phyloP scores from a whole-genome alignment of 2,113 vertebrate genomes.

The Gopherus evgoodei region DNA sequence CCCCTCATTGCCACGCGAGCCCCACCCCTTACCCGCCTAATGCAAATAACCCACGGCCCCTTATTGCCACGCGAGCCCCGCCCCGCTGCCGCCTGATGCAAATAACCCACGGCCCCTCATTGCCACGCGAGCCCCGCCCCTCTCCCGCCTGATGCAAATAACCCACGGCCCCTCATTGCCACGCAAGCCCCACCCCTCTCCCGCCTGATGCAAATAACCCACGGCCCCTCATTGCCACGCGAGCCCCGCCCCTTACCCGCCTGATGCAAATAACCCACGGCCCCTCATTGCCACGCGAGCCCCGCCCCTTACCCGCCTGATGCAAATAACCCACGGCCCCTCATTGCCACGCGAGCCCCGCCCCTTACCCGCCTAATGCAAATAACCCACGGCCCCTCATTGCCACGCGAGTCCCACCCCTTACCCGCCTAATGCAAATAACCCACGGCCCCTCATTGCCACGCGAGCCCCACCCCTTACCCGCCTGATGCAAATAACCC shows the following conservation, averaged over 20 bases:
- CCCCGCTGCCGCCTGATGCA: neutral
- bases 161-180: too few species aligned
- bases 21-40: neutral
- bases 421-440: neutral
- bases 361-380: neutral
- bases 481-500: too few species aligned
- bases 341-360: neutral
- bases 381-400: neutral
- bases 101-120: neutral
- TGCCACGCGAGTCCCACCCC: neutral
- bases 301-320: neutral
- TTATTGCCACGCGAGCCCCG: neutral
- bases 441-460: neutral
- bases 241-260: neutral
- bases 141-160: too few species aligned
- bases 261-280: neutral
- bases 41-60: neutral
- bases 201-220: slow-evolving; percentile 8
- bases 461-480: neutral
- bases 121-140: neutral
- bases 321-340: neutral
- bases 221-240: neutral
- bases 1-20: neutral
- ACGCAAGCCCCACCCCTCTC: neutral
- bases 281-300: neutral